phyloP scores from a whole-genome alignment of 1,140 invertebrate genomes.

The Bemisia tabaci region DNA sequence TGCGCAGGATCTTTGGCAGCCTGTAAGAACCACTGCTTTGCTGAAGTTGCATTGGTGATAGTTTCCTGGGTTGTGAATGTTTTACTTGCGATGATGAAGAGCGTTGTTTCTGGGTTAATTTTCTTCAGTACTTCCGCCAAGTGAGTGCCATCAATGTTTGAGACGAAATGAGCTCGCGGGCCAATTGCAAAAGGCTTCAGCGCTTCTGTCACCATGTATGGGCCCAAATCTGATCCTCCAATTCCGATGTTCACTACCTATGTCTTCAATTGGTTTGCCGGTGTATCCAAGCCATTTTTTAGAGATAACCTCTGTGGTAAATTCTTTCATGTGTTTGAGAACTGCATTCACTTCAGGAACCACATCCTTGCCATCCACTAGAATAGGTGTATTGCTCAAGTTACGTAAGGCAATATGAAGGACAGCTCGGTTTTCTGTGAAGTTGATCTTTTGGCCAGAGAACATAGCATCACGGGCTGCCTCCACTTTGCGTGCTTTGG shows the following conservation, averaged over 20 bases:
- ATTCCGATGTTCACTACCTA: constrained; percentile 99
- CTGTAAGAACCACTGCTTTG: constrained; percentile 87
- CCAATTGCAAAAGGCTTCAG: constrained; percentile 82
- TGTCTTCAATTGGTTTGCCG: constrained; percentile 90
- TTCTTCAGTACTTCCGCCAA: constrained; percentile 85
- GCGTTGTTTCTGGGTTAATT: constrained; percentile 79
- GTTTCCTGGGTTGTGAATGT: constrained; percentile 99
- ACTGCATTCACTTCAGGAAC: constrained; percentile 88
- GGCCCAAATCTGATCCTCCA: constrained; percentile 96
- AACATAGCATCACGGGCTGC: constrained; percentile 88
- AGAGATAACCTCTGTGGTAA: constrained; percentile 56
- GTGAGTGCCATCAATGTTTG: constrained; percentile 98
- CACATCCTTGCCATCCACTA: constrained; percentile 83
- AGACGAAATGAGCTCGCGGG: constrained; percentile 91
- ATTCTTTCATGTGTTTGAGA: constrained; percentile 88
- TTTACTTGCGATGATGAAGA: constrained; percentile 98
- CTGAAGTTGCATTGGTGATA: constrained; percentile 95
- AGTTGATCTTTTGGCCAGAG: constrained; percentile 87
- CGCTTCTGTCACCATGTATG: constrained; percentile 97
- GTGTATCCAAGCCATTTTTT: constrained; percentile 79
- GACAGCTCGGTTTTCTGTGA: constrained; percentile 92
- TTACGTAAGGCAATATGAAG: constrained; percentile 91
- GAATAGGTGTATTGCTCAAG: constrained; percentile 56
- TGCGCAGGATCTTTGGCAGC: constrained; percentile 64
- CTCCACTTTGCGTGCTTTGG: constrained; percentile 68